A percentile compares a stretch with the other conserved stretches of the same genome.
Evolutionary conservation across 53 echinoderm and acorn worm species (phyloP).

Genomic region (Echinometra lucunter): DNA sequence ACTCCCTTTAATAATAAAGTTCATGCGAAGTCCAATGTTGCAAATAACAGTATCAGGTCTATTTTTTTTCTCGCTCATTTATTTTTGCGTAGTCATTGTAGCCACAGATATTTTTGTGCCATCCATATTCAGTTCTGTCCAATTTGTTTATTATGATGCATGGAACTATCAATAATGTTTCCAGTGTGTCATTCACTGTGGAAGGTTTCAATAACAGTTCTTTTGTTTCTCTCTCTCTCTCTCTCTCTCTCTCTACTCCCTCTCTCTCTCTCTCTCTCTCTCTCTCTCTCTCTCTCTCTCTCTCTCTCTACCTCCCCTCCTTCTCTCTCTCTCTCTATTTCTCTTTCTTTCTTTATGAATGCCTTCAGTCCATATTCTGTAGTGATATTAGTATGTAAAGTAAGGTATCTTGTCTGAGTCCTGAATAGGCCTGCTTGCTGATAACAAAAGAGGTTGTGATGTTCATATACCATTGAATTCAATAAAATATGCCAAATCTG

Average conservation of each 20-base stretch:
- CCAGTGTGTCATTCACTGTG: not conserved
- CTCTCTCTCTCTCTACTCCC: not conserved
- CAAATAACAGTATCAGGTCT: not conserved
- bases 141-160: not conserved
- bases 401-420: too few species aligned
- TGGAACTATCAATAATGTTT: not conserved
- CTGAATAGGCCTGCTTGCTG: too few species aligned
- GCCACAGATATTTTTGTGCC: not conserved
- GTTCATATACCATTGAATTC: too few species aligned
- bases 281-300: not conserved
- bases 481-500: too few species aligned
- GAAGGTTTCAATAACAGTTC: not conserved
- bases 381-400: not conserved
- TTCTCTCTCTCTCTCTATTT: too few species aligned
- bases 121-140: not conserved
- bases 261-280: too few species aligned
- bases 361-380: not conserved
- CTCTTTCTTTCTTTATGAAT: not conserved
- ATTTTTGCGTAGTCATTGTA: constrained; percentile 1
- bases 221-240: not conserved
- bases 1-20: not conserved
- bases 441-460: too few species aligned
- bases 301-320: not conserved
- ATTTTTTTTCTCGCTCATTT: not conserved
- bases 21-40: not conserved